phyloP scores from a whole-genome alignment of 2,113 vertebrate genomes.

The Microcebus jonahi region DNA sequence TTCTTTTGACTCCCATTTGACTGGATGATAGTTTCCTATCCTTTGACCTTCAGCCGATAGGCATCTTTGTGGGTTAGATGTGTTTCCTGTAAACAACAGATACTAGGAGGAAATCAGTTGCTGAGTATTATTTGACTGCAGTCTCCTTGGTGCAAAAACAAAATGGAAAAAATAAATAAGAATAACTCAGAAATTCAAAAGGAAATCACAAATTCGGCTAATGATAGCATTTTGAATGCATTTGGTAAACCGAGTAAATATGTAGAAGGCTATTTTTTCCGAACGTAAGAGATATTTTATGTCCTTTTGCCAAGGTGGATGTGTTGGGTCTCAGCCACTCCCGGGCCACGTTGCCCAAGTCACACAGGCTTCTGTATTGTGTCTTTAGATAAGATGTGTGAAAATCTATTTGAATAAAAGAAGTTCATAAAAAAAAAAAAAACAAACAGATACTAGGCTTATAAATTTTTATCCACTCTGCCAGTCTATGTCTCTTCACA shows the following conservation, averaged over 20 bases:
- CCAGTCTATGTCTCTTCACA: too few relatives aligned
- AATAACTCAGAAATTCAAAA: conserved; percentile 80
- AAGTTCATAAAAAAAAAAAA: conserved; percentile 82
- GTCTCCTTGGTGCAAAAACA: conserved; percentile 86
- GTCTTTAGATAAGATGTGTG: conserved; percentile 87
- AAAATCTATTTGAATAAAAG: conserved; percentile 88
- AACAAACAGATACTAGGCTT: too few relatives aligned
- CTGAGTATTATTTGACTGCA: conserved; percentile 84
- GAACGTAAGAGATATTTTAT: conserved; percentile 67
- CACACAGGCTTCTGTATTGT: conserved; percentile 83
- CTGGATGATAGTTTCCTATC: too few relatives aligned
- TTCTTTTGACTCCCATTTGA: too few relatives aligned
- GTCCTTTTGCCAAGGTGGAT: conserved; percentile 79
- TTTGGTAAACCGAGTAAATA: conserved; percentile 71
- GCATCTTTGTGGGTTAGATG: too few relatives aligned
- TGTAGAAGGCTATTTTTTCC: conserved; percentile 66
- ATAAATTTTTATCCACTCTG: too few relatives aligned
- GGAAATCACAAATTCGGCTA: conserved; percentile 65
- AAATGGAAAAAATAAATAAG: conserved; percentile 87
- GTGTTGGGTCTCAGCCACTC: conserved; percentile 78
- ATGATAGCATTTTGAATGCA: conserved; percentile 56
- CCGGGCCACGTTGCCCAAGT: conserved; percentile 77
- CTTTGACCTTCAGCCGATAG: too few relatives aligned
- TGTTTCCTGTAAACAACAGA: too few relatives aligned
- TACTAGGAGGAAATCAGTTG: conserved; percentile 86